Evolutionary conservation across 1,140 invertebrate genomes (phyloP).

Genomic region (Solenopsis invicta): DNA sequence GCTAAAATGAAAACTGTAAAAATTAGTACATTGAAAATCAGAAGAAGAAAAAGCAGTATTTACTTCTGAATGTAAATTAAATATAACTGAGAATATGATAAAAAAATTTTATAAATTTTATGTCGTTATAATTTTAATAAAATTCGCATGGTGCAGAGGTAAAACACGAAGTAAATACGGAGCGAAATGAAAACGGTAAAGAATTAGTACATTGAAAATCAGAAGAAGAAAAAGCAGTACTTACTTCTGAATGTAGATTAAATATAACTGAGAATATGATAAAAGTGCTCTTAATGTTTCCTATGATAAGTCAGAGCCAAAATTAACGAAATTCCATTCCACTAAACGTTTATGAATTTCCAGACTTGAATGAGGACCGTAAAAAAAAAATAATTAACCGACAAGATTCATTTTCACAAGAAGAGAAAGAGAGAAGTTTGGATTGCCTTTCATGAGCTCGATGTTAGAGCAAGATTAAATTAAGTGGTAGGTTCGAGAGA

Average conservation of each 20-base stretch:
- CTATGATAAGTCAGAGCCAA: not conserved
- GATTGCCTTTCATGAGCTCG: constrained; percentile 47
- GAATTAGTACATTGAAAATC: not conserved
- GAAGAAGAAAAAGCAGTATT: not conserved
- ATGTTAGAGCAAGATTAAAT: constrained; percentile 58
- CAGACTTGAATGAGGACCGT: not conserved
- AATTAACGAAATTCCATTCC: not conserved
- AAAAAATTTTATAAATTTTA: constrained; percentile 11
- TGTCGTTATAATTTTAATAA: not conserved
- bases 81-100: not conserved
- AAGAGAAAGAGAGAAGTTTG: not conserved
- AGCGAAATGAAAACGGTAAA: not conserved
- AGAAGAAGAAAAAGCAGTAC: not conserved
- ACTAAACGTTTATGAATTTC: constrained; percentile 26
- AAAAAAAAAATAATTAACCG: constrained; percentile 14
- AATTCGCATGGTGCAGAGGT: not conserved
- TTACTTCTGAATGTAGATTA: not conserved
- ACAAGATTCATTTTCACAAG: constrained; percentile 21
- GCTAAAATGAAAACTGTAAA: not conserved
- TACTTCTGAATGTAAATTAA: not conserved
- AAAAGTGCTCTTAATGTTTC: not conserved
- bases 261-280: not conserved
- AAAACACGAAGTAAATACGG: too few species aligned
- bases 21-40: not conserved
- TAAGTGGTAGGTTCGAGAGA: constrained; percentile 61